Conservation (phyloP, 1,140 invertebrate genomes). For the Eueides isabella region DNA sequence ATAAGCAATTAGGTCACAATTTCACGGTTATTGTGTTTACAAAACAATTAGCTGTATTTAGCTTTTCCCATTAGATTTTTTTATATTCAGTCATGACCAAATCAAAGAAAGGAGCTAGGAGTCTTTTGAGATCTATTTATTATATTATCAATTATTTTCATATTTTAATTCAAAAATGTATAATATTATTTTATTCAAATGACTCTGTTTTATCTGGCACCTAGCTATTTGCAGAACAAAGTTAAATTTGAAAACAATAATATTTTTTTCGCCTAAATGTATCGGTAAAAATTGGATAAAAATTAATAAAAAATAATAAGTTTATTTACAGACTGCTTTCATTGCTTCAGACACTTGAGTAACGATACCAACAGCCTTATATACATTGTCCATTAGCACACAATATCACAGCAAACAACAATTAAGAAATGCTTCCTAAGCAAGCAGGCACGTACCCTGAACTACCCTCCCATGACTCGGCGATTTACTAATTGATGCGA, state of each 20-base stretch:
- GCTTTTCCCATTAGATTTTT: not conserved
- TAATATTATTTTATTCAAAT: too few species aligned
- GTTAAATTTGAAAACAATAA: too few species aligned
- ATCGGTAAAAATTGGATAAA: constrained; percentile 29
- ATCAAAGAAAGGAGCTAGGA: not conserved
- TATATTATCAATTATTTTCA: not conserved
- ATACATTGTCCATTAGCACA: constrained; percentile 71
- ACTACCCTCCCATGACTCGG: constrained; percentile 63
- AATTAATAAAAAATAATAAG: constrained; percentile 43
- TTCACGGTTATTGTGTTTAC: not conserved
- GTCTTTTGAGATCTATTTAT: not conserved
- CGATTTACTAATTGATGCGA: constrained; percentile 67
- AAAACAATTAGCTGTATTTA: not conserved
- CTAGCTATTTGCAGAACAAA: too few species aligned
- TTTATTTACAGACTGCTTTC: constrained; percentile 75
- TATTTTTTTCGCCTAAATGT: too few species aligned
- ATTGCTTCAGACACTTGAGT: constrained; percentile 49
- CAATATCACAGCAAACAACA: constrained; percentile 80
- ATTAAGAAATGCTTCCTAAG: constrained; percentile 73
- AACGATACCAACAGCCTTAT: constrained; percentile 62
- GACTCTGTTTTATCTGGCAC: too few species aligned
- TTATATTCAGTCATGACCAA: not conserved
- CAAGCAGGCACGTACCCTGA: constrained; percentile 50
- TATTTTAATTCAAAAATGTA: not conserved
- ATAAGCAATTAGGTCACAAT: not conserved